Base-by-base conservation (phyloP, 2,888 invertebrate genomes). In the Diogma glabrata region DNA sequence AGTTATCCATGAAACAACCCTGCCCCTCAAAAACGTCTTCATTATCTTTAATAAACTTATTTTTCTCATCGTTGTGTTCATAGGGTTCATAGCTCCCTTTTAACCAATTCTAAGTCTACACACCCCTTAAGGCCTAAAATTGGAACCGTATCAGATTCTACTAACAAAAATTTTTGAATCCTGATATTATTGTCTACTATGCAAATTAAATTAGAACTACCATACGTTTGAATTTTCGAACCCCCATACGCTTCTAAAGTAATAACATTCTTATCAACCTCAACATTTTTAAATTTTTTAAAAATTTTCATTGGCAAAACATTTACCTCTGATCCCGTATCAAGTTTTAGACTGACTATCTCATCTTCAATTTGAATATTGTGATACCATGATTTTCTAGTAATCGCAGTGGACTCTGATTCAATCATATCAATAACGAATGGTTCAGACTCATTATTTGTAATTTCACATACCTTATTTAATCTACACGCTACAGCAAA, bases 101-200 rank as follows among this genome's bases (percentile, higher is more conserved):
- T 49, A n/a, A 57, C 52, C 38, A 57, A 48, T 12, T 51, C 51
- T 6, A 56, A 49, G 26, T 38, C 16, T 22, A 50, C 43, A 17
- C 54, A 54, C 26, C 26, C 40, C 20, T 51, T 20, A 12, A 53
- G 51, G 3, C 53, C 51, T 53, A 51, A 51, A 28, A 53, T 38
- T 45, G 51, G 49, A 22, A 38, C 20, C 26, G 51, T n/a, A 45
- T 36, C 24, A 9, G 52, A 51, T 17, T 56, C 53, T n/a, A 56
- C 49, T 4, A 58, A 47, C 10, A 45, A 30, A 55, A 58, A 58
- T 53, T 45, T 53, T 28, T 55, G 49, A 14, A 47, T 12, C 8
- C 50, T 50, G 24, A 53, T 47, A 45, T 54, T 43, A 28, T 55
- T 53, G 49, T 54, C 49, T 36, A 12, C 17, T 17, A 14, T 26